Conservation (phyloP, 1,140 invertebrate genomes). For the Nasonia giraulti region DNA sequence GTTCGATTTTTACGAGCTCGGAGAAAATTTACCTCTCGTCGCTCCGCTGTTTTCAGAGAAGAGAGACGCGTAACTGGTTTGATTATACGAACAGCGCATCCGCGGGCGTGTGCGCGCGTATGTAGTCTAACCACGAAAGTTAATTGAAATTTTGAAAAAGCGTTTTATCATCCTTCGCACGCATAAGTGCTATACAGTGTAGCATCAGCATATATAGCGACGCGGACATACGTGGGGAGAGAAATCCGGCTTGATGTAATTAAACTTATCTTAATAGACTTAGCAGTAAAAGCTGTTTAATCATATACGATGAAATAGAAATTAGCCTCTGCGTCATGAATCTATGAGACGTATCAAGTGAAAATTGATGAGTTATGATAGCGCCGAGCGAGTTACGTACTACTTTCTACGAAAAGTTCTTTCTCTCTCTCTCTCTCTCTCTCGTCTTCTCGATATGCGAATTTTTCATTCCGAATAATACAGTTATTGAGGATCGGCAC, state of each 20-base stretch:
- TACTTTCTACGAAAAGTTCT: neutral
- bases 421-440: no score
- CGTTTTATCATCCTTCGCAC: slow-evolving; percentile 15
- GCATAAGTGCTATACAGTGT: neutral
- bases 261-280: slow-evolving; percentile 43
- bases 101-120: neutral
- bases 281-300: slow-evolving; percentile 27
- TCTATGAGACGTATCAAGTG: neutral
- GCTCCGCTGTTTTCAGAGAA: no score
- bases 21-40: neutral
- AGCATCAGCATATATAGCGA: neutral
- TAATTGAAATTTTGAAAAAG: slow-evolving; percentile 42
- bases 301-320: slow-evolving; percentile 43
- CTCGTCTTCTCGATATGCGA: neutral
- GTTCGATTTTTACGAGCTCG: slow-evolving; percentile 23
- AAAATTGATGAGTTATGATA: slow-evolving; percentile 15
- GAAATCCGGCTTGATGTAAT: slow-evolving; percentile 12
- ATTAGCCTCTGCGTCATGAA: slow-evolving; percentile 1
- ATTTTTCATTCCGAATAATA: neutral
- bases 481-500: neutral
- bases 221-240: neutral
- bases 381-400: slow-evolving; percentile 11
- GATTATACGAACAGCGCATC: neutral
- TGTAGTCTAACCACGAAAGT: slow-evolving; percentile 22
- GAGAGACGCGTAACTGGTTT: slow-evolving; percentile 8